Evolutionary conservation across 2,888 invertebrate genomes (phyloP).

Genomic region (Agonopterix heracliana): DNA sequence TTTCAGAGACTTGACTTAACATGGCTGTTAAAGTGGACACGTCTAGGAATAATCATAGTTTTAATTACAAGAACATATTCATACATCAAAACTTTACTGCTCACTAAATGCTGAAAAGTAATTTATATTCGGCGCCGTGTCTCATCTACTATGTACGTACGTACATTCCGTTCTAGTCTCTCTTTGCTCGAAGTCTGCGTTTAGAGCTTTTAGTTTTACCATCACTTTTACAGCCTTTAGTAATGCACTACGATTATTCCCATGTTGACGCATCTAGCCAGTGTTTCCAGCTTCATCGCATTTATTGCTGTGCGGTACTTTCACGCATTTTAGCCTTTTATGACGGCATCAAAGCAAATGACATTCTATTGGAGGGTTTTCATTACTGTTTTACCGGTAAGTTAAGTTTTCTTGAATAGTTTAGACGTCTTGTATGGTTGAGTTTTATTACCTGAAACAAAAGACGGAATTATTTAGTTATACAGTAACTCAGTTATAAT

Average conservation of each 20-base stretch:
- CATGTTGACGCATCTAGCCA: conserved; percentile 23
- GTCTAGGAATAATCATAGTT: too few species aligned
- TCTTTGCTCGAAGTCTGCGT: too few species aligned
- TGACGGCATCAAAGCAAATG: conserved; percentile 29
- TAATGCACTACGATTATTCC: conserved; percentile 18
- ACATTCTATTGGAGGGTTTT: conserved; percentile 22
- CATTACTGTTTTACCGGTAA: conserved; percentile 8
- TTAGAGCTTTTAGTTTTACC: too few species aligned
- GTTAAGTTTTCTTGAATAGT: not conserved
- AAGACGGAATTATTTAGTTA: not conserved
- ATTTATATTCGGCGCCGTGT: too few species aligned
- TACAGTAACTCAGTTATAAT: not conserved
- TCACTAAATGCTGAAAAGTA: too few species aligned
- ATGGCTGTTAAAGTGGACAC: too few species aligned
- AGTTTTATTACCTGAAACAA: conserved; percentile 6
- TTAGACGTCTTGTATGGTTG: not conserved
- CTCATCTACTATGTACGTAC: too few species aligned
- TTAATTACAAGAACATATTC: too few species aligned
- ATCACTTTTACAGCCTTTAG: too few species aligned
- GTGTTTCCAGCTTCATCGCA: conserved; percentile 17
- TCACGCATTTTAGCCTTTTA: conserved; percentile 23
- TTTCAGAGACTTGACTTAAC: too few species aligned
- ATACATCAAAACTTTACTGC: too few species aligned
- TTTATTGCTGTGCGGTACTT: conserved; percentile 28
- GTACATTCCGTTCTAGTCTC: too few species aligned